These are phyloP conservation scores for Aphrocallistes beatrix DNA, from an alignment of 37 sponge, comb jelly and placozoan species.

Conservation along the genomic window DNA sequence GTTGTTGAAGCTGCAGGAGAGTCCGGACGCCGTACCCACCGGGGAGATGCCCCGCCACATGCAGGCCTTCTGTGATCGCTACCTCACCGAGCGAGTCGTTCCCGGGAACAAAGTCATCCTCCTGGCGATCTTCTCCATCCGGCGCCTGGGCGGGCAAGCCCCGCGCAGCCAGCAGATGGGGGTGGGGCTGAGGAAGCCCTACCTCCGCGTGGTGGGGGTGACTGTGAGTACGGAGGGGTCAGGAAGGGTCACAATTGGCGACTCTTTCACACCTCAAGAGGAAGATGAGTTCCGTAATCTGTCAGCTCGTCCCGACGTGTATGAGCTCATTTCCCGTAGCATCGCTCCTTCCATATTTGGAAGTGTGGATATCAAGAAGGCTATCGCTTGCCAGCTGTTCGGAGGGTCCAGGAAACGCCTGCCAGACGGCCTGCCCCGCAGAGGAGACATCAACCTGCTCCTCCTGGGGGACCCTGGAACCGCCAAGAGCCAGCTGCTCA, in stretches of 20 bases:
- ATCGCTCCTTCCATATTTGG: slow-evolving; percentile 98
- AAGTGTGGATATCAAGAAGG: slow-evolving; percentile 93
- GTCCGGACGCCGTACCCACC: slow-evolving; percentile 91
- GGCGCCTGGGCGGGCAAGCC: neutral
- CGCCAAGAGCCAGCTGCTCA: slow-evolving; percentile 97
- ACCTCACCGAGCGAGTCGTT: slow-evolving; percentile 77
- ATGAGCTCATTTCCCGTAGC: slow-evolving; percentile 57
- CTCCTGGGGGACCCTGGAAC: slow-evolving; percentile 98
- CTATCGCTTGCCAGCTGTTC: slow-evolving; percentile 88
- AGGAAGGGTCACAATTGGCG: slow-evolving; percentile 43
- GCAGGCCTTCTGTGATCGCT: slow-evolving; percentile 81
- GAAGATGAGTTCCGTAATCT: slow-evolving; percentile 73
- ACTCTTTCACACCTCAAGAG: slow-evolving; percentile 68
- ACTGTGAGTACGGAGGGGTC: slow-evolving; percentile 75
- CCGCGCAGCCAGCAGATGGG: slow-evolving; percentile 36
- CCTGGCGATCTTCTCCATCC: slow-evolving; percentile 89
- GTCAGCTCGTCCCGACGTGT: slow-evolving; percentile 70
- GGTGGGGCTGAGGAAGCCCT: slow-evolving; percentile 87
- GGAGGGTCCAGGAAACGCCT: slow-evolving; percentile 91
- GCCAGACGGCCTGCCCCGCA: slow-evolving; percentile 89
- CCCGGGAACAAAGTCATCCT: slow-evolving; percentile 92
- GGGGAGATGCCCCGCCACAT: slow-evolving; percentile 98
- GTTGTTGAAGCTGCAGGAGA: slow-evolving; percentile 91
- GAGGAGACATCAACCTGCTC: slow-evolving; percentile 95
- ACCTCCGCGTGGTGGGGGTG: slow-evolving; percentile 87